phyloP scores from a whole-genome alignment of 2,888 invertebrate species.

The Camponotus fellah region DNA sequence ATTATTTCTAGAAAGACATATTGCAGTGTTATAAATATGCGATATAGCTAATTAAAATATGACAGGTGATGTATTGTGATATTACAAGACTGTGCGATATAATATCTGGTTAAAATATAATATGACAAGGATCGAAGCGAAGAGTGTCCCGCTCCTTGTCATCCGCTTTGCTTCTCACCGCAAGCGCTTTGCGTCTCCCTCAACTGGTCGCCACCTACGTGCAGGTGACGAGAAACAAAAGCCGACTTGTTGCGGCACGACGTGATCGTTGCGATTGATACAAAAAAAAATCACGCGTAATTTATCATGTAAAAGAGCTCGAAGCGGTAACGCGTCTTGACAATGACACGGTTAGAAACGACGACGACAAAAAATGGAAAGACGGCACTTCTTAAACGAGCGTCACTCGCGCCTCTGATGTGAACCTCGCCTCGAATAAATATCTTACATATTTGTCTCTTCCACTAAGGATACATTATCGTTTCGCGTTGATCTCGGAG shows the following conservation, averaged over 20 bases:
- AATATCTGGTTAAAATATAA: neutral
- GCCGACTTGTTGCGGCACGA: constrained; percentile 45
- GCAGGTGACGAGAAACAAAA: constrained; percentile 66
- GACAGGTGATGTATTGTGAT: neutral
- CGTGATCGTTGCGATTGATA: constrained; percentile 64
- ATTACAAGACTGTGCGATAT: neutral
- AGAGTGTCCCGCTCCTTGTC: constrained; percentile 11
- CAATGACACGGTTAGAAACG: constrained; percentile 61
- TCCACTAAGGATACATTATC: constrained; percentile 55
- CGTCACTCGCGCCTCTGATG: constrained; percentile 55
- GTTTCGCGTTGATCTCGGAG: constrained; percentile 29
- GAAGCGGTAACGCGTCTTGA: constrained; percentile 56
- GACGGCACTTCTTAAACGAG: constrained; percentile 45
- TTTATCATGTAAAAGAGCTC: constrained; percentile 73
- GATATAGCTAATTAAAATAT: neutral
- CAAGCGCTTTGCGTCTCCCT: constrained; percentile 12
- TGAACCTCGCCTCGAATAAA: constrained; percentile 60
- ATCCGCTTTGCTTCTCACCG: constrained; percentile 11
- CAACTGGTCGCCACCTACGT: constrained; percentile 64
- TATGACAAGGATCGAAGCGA: neutral
- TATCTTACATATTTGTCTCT: constrained; percentile 52
- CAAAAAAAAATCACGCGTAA: constrained; percentile 68
- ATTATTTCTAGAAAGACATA: too few species aligned
- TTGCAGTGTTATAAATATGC: too few species aligned
- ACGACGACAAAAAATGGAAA: constrained; percentile 16